These are phyloP conservation scores for Aphodius sticticus DNA, from an alignment of 2,888 invertebrate genomes.

Conservation along the genomic window DNA sequence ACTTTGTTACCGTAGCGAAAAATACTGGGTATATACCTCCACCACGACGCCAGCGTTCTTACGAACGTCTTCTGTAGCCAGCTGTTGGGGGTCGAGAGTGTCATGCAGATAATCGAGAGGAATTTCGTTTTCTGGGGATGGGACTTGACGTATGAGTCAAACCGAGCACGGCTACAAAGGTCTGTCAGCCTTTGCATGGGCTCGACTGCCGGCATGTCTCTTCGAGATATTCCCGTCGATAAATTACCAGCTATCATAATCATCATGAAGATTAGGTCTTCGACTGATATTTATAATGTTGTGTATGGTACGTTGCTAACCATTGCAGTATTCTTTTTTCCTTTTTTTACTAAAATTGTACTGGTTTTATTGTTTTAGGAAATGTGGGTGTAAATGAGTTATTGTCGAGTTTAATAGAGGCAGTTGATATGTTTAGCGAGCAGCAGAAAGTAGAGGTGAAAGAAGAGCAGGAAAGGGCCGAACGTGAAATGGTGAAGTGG, in stretches of 20 bases:
- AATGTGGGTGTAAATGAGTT: conserved; percentile 91
- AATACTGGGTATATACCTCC: conserved; percentile 92
- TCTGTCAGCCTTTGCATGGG: conserved; percentile 82
- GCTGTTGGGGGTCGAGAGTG: conserved; percentile 88
- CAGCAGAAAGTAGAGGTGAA: conserved; percentile 80
- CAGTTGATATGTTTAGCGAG: conserved; percentile 84
- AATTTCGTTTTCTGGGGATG: conserved; percentile 97
- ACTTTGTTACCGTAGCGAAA: conserved; percentile 73
- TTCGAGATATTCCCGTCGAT: conserved; percentile 86
- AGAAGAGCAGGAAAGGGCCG: conserved; percentile 88
- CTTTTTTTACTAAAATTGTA: conserved; percentile 1
- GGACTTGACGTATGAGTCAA: conserved; percentile 92
- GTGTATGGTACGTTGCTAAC: conserved; percentile 74
- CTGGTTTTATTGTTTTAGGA: conserved; percentile 58
- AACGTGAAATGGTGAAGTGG: conserved; percentile 86
- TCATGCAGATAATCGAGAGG: conserved; percentile 85
- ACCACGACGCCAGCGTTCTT: conserved; percentile 94
- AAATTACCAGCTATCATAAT: conserved; percentile 88
- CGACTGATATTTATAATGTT: conserved; percentile 90
- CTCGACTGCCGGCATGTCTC: conserved; percentile 81
- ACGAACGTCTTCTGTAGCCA: conserved; percentile 98
- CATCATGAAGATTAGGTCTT: conserved; percentile 86
- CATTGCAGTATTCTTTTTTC: not conserved
- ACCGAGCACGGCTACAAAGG: conserved; percentile 80
- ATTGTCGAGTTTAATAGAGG: conserved; percentile 85